Evolutionary conservation across 2,888 invertebrate species (phyloP).

Genomic region (Plutella xylostella): DNA sequence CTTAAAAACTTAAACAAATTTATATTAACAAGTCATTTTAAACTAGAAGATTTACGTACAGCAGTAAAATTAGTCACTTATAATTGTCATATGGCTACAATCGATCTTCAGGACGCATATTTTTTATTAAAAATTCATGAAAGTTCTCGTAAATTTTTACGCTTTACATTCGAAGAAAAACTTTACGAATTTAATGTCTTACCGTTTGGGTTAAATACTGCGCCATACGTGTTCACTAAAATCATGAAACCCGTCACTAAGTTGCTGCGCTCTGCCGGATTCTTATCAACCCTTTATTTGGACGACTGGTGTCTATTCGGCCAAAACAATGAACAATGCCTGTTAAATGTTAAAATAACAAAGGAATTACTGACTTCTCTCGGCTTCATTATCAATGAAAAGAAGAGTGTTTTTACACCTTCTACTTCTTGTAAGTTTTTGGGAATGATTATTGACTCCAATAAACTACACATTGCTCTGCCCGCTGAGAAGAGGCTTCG

Average conservation of each 20-base stretch:
- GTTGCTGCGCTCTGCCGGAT: constrained; percentile 10
- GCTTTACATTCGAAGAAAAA: constrained; percentile 6
- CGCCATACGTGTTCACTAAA: constrained; percentile 12
- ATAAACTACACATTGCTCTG: no score
- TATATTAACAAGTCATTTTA: neutral
- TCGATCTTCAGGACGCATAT: constrained; percentile 8
- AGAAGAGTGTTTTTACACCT: constrained; percentile 16
- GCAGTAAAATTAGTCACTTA: neutral
- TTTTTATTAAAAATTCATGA: constrained; percentile 7
- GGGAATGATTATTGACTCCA: no score
- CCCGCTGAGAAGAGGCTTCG: no score
- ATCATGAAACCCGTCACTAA: constrained; percentile 12
- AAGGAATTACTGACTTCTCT: constrained; percentile 8
- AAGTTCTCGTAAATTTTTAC: constrained; percentile 6
- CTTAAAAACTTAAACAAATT: neutral
- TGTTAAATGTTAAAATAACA: neutral
- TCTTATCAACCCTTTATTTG: constrained; percentile 15
- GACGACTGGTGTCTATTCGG: constrained; percentile 13
- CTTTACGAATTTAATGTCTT: constrained; percentile 12
- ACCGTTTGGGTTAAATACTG: constrained; percentile 9
- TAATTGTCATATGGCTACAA: neutral
- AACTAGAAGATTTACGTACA: neutral
- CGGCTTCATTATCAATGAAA: constrained; percentile 17
- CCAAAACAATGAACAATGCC: constrained; percentile 1
- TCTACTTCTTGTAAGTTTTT: constrained; percentile 11